Base-by-base conservation (phyloP, 2,113 vertebrate species). In the Varanus salvator region DNA sequence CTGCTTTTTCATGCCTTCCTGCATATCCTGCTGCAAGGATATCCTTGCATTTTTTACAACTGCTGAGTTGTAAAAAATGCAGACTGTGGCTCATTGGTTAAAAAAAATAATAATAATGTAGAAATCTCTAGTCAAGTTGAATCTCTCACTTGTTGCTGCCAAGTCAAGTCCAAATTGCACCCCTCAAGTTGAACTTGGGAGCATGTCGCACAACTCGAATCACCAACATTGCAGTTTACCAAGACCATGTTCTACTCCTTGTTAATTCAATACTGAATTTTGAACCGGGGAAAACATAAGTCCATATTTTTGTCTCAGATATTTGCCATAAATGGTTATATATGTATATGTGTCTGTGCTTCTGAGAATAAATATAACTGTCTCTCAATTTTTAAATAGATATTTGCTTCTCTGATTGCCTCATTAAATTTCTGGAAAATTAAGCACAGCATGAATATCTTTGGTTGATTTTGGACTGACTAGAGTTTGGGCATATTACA, bases 401-500 rank as follows among this genome's bases (percentile, higher is more conserved):
- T 86, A 38, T 60, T 86, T 64, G 54, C 25, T 77, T 44, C 74
- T 77, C n/a, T 8, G 64, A 34, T 77, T 48, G 25, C 54, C 25
- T 87, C 72, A 87, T 87, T 75, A 86, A 3, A 75, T 66, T 87
- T 77, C 14, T 77, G 85, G 74, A 27, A 66, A 72, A 89, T 89
- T 80, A 0, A 84, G 77, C 17, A 38, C 11, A 34, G 38, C 9
- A 60, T 60, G 57, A 60, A 60, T 78, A 66, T 74, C 23, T 94
- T 87, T 77, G 23, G 0, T 90, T 88, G 84, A 86, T 89, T 87
- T 89, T 0, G 0, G 84, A 89, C 74, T 76, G 75, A 87, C 34
- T 76, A 15, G 87, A 77, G 21, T 66, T 60, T 81, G 87, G 83
- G 64, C 31, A 89, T 69, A 92, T 89, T 90, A 44, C 34, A 64